phyloP scores from a whole-genome alignment of 1,140 invertebrate species.

The Wasmannia auropunctata region DNA sequence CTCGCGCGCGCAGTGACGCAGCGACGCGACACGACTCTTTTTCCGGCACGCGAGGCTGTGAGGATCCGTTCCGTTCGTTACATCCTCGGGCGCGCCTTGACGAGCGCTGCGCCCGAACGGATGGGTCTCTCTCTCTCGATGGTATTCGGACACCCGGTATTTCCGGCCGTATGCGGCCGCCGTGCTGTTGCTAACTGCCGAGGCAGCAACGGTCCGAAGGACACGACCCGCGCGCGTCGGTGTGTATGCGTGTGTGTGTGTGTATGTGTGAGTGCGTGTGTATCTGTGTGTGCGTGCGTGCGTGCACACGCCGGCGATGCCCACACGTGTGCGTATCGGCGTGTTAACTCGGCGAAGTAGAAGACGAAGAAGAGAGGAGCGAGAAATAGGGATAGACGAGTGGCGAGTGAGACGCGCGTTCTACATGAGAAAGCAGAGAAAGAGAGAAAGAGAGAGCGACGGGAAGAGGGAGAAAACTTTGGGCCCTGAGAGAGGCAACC shows the following conservation, averaged over 20 bases:
- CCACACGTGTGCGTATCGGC: conserved; percentile 47
- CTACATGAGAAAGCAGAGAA: too few relatives aligned
- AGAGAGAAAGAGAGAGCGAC: neutral
- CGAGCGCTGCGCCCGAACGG: neutral
- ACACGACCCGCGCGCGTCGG: conserved; percentile 60
- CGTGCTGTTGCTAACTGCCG: conserved; percentile 82
- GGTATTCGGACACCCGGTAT: conserved; percentile 79
- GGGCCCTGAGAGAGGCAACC: conserved; percentile 36
- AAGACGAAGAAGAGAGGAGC: conserved; percentile 24
- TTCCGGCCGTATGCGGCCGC: conserved; percentile 70
- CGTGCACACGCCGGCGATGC: neutral
- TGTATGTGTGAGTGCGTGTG: too few relatives aligned
- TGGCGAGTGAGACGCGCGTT: neutral
- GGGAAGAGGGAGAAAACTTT: conserved; percentile 8
- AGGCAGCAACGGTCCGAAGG: conserved; percentile 76
- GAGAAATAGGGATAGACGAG: conserved; percentile 25
- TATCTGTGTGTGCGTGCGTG: too few relatives aligned
- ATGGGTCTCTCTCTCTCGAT: conserved; percentile 40
- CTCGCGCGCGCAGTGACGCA: neutral
- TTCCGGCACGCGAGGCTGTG: neutral
- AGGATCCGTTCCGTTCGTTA: neutral
- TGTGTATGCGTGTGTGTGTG: too few relatives aligned
- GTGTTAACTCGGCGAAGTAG: conserved; percentile 45
- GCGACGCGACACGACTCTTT: neutral
- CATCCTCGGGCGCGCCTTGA: neutral